Evolutionary conservation across 2,888 invertebrate genomes (phyloP).

Genomic region (Nowickia ferox): DNA sequence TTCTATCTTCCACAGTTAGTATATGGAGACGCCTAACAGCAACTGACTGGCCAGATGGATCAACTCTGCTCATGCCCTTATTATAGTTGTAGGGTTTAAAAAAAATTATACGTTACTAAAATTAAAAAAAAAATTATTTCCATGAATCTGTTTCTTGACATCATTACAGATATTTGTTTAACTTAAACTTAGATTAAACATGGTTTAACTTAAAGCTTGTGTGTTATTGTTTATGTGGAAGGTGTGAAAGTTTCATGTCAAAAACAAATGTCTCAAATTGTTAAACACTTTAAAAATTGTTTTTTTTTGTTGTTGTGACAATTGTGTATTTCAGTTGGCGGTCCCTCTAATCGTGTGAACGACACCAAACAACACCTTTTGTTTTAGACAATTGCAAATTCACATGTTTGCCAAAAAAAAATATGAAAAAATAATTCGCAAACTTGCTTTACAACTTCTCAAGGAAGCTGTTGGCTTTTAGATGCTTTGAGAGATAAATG

Average conservation of each 20-base stretch:
- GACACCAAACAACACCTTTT: slow-evolving; percentile 60
- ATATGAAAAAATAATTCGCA: slow-evolving; percentile 27
- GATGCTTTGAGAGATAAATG: slow-evolving; percentile 56
- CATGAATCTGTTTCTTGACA: no score
- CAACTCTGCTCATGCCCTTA: no score
- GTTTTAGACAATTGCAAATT: slow-evolving; percentile 64
- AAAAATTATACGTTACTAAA: no score
- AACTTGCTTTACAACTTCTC: slow-evolving; percentile 66
- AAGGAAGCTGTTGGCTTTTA: slow-evolving; percentile 69
- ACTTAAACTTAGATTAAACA: not conserved
- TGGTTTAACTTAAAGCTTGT: not conserved
- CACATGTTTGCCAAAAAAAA: slow-evolving; percentile 63
- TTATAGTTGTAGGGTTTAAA: no score
- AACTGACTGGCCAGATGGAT: no score
- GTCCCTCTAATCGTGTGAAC: slow-evolving; percentile 39
- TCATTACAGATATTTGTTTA: not conserved
- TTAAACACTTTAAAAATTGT: slow-evolving; percentile 17
- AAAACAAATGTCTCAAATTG: slow-evolving; percentile 38
- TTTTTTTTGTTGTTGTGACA: not conserved
- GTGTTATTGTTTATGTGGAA: not conserved
- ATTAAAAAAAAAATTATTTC: no score
- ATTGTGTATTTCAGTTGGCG: slow-evolving; percentile 4
- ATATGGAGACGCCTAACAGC: no score
- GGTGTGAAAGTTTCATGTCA: slow-evolving; percentile 33
- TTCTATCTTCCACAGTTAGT: no score